These are phyloP conservation scores for Alexandromys fortis DNA, from an alignment of 2,113 vertebrate genomes.

Conservation along the genomic window DNA sequence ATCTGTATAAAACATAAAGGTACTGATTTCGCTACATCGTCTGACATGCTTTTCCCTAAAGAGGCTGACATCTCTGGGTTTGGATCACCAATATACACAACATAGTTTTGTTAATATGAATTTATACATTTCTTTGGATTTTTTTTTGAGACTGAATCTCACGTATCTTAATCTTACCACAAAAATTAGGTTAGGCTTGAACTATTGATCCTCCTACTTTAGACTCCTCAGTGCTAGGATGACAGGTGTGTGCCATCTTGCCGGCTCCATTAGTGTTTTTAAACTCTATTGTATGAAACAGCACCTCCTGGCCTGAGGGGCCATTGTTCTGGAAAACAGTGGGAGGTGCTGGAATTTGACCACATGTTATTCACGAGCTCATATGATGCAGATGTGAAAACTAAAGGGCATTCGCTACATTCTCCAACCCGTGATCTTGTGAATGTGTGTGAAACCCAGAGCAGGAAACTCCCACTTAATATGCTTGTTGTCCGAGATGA, in stretches of 20 bases:
- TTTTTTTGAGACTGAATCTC: no score
- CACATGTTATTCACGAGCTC: not conserved
- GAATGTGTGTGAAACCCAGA: not conserved
- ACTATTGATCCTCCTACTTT: not conserved
- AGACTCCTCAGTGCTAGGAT: not conserved
- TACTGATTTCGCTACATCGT: not conserved
- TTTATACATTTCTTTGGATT: not conserved
- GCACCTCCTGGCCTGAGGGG: not conserved
- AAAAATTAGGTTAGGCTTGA: not conserved
- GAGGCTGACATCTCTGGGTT: not conserved
- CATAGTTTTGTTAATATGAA: not conserved
- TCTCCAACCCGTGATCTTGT: not conserved
- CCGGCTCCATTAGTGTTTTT: not conserved
- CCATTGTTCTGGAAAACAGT: not conserved
- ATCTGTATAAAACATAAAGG: constrained; percentile 3
- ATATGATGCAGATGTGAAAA: not conserved
- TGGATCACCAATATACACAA: not conserved
- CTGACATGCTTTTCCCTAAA: not conserved
- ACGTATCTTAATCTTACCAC: not conserved
- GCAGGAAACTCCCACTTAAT: not conserved
- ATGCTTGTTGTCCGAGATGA: not conserved
- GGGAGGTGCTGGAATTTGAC: not conserved
- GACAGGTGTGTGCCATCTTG: not conserved
- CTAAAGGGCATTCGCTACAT: not conserved
- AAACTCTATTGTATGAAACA: not conserved